Evolutionary conservation across 1,140 invertebrate species (phyloP), one percentile per base, ranked within the genome.

Genomic region (Psilanteris sp.): DNA sequence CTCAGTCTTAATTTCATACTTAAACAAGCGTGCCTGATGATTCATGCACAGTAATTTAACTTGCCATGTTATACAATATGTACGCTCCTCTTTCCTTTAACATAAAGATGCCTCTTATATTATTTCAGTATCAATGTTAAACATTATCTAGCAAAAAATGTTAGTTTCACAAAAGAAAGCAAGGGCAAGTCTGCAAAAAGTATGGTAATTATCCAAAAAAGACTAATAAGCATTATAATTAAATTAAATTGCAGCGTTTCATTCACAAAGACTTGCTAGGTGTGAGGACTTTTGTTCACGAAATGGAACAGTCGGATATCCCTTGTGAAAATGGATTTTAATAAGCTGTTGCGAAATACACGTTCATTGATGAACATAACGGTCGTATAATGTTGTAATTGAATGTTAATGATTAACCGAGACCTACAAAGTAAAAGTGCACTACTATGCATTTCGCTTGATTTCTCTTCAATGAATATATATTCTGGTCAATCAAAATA

Each of bases 21-120:
- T 43, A 48, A 62, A 55, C 39, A 48, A 54, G 37, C 27, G 32
- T 29, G 39, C 29, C 34, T 13, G 68, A 72, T 72, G 68, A 72
- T 72, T 72, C 68, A 72, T 72, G 24, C 68, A 4, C 13, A 1
- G 26, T 50, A 48, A 50, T 64, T 72, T 24, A 64, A 46, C 22
- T 11, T 46, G 43, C 24, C 9, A 31, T 4, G 29, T 55, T 55
- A 55, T 39, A 55, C 29, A 67, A 55, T n/a, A n/a, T 46, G 29
- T 24, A 14, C 13, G 13, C 26, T 36, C 37, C 11, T 66, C 27
- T 44, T 52, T 64, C 18, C 13, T n/a, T 4, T 10, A 27, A 36
- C 22, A 16, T n/a, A 31, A 44, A 41, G 2, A 20, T 20, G 18
- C 18, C 18, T 5, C 2, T 5, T 3, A 3, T 20, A 3, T 20